Evolutionary conservation across 2,113 vertebrate genomes (phyloP).

Genomic region (Lasiurus borealis): DNA sequence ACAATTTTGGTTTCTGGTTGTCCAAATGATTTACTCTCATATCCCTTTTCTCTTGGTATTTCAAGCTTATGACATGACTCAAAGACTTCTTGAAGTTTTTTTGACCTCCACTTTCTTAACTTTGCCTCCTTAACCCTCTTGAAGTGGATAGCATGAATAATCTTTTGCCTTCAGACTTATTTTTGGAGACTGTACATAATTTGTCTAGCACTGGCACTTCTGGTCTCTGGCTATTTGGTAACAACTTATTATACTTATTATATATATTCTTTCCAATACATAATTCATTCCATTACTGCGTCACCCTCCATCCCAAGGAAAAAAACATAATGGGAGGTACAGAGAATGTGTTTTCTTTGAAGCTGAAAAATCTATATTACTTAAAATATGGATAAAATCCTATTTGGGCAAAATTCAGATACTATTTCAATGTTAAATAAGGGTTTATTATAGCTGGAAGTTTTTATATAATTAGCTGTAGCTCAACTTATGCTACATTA

Average conservation of each 20-base stretch:
- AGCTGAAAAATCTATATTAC: slow-evolving; percentile 13
- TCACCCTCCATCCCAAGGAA: neutral
- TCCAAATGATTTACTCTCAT: neutral
- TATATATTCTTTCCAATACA: neutral
- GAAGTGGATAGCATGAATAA: slow-evolving; percentile 22
- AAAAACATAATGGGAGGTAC: neutral
- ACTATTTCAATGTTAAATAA: slow-evolving; percentile 48
- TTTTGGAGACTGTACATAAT: neutral
- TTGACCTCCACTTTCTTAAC: neutral
- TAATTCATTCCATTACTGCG: neutral
- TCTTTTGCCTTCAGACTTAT: slow-evolving; percentile 14
- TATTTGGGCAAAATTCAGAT: slow-evolving; percentile 8
- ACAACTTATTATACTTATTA: neutral
- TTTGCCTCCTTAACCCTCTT: slow-evolving; percentile 14
- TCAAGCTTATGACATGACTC: slow-evolving; percentile 11
- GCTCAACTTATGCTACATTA: slow-evolving; percentile 4
- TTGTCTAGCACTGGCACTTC: slow-evolving; percentile 21
- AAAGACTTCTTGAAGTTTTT: neutral
- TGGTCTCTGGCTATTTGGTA: neutral
- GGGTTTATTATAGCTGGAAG: neutral
- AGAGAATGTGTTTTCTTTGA: slow-evolving; percentile 31
- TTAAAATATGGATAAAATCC: slow-evolving; percentile 19
- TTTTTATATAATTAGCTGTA: slow-evolving; percentile 37
- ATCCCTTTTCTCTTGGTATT: neutral
- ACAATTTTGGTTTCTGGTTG: neutral